Conservation (phyloP, 2,113 vertebrate species). For the Oryzias celebensis region DNA sequence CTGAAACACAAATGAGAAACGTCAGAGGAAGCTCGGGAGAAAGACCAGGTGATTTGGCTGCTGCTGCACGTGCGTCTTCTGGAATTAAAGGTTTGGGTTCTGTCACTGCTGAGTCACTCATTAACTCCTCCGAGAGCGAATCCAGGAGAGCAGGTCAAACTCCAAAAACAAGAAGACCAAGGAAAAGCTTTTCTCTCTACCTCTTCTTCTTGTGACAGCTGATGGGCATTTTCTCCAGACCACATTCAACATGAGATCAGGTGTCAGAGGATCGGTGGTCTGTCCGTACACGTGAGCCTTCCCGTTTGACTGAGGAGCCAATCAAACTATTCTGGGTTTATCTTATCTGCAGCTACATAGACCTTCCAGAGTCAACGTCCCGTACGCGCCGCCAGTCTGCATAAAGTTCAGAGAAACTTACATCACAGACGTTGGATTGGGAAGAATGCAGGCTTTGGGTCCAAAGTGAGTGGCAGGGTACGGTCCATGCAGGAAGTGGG, state of each 20-base stretch:
- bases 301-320: conserved; percentile 42
- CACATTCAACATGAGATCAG: conserved; percentile 8
- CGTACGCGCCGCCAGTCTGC: conserved; percentile 7
- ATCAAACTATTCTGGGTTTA: conserved; percentile 46
- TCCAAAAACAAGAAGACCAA: conserved; percentile 31
- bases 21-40: no score
- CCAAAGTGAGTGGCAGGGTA: conserved; percentile 83
- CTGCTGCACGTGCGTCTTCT: no score
- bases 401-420: conserved; percentile 60
- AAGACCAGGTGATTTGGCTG: no score
- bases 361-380: conserved; percentile 41
- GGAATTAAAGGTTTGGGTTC: not conserved
- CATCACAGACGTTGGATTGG: conserved; percentile 83
- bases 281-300: conserved; percentile 11
- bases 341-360: conserved; percentile 65
- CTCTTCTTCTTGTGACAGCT: conserved; percentile 19
- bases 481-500: conserved; percentile 83
- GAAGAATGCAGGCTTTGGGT: conserved; percentile 84
- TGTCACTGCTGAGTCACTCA: conserved; percentile 16
- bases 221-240: conserved; percentile 50
- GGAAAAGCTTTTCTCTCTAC: not conserved
- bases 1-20: conserved; percentile 46
- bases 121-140: conserved; percentile 25
- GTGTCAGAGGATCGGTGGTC: conserved; percentile 1
- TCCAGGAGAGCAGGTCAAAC: conserved; percentile 40